Evolutionary conservation across 2,888 invertebrate genomes (phyloP), one percentile per base, ranked within the genome.

Genomic region (Brenthis ino): DNA sequence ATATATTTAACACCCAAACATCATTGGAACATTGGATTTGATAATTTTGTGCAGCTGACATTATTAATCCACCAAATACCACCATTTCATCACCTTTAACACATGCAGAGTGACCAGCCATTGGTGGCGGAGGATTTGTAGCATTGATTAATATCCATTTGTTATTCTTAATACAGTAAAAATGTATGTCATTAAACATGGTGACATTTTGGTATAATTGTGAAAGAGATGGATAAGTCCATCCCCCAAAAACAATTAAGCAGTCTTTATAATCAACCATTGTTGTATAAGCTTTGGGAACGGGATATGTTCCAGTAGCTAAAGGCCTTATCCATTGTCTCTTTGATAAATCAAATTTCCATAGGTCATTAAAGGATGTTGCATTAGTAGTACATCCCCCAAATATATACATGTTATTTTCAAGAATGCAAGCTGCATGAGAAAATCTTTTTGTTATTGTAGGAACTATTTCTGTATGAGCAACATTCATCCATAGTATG

Each of bases 351-450:
- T 99, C 98, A 86, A 99, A 95, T 74, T 95, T 94, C 99, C 99
- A 99, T 48, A 99, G 93, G 91, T 99, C 99, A 92, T 99, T 99
- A 82, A 99, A 99, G 14, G 99, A 98, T 24, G 99, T 99, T 80
- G 97, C 96, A 66, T 97, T 96, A 51, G 97, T 96, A 13, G 99
- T 98, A 79, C 98, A 99, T 8, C 99, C 99, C 48, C 99, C 99
- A 94, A 99, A 99, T 58, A 99, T 95, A 83, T 97, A 99, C 97
- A 99, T 97, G 5, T 95, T 96, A 85, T 97, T 97, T 72, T 95
- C 95, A 81, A 96, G 94, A 57, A 96, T 94, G 81, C 97, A 97
- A 51, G 98, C 97, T 70, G 98, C 96, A 93, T 99, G 99, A 0
- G 98, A 98, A 90, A 98, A 98, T 72, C 98, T 94, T 82, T 97